phyloP scores from a whole-genome alignment of 2,797 vertebrate genomes.

The Anniella stebbinsi region DNA sequence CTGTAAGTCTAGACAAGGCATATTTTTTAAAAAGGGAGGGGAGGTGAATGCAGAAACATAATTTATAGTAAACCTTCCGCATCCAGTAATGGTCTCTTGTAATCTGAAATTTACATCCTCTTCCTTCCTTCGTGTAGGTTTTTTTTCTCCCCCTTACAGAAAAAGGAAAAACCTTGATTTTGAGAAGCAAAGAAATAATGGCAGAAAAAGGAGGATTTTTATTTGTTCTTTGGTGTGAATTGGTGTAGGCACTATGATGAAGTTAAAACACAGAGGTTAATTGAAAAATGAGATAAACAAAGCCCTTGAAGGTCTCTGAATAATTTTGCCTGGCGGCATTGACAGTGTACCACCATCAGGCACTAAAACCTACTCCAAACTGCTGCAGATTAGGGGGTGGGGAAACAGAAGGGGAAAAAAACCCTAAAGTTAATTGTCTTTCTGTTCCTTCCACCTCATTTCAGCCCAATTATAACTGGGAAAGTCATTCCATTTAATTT shows the following conservation, averaged over 20 bases:
- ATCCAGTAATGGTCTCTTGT: constrained; percentile 77
- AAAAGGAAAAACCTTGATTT: constrained; percentile 72
- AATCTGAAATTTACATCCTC: constrained; percentile 83
- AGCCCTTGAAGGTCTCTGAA: constrained; percentile 86
- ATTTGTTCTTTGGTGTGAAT: constrained; percentile 89
- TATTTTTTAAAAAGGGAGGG: constrained; percentile 22
- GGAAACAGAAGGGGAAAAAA: constrained; percentile 79
- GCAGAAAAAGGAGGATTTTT: constrained; percentile 75
- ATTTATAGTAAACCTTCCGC: constrained; percentile 73
- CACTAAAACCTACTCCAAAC: constrained; percentile 83
- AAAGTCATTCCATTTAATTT: constrained; percentile 85
- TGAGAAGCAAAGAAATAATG: constrained; percentile 81
- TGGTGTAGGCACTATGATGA: constrained; percentile 83
- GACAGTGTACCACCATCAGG: constrained; percentile 74
- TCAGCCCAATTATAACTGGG: constrained; percentile 88
- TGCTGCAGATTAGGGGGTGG: constrained; percentile 83
- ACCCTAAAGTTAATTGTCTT: constrained; percentile 89
- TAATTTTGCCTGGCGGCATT: constrained; percentile 86
- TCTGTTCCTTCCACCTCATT: constrained; percentile 91
- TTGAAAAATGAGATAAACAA: constrained; percentile 97
- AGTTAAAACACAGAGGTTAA: constrained; percentile 94
- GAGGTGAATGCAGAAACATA: constrained; percentile 58
- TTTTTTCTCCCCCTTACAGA: background rate
- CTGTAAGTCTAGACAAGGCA: background rate
- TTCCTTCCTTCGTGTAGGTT: constrained; percentile 73